These are phyloP conservation scores for Eretmochelys imbricata DNA, from an alignment of 2,113 vertebrate genomes.

Conservation along the genomic window DNA sequence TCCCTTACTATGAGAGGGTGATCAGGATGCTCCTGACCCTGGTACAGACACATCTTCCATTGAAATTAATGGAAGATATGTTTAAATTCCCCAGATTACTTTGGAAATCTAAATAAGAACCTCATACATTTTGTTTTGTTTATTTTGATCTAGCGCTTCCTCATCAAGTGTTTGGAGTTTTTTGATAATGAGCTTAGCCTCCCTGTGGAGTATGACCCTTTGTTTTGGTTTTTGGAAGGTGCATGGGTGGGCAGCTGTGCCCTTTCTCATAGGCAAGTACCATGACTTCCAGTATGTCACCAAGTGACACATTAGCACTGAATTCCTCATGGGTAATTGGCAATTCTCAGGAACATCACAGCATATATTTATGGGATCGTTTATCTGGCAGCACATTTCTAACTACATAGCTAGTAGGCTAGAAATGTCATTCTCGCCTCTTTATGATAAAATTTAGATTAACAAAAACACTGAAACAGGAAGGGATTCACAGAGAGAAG, in stretches of 20 bases:
- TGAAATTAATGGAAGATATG: background rate
- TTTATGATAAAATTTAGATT: conserved; percentile 52
- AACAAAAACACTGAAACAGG: conserved; percentile 15
- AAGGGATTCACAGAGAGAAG: background rate
- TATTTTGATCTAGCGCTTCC: background rate
- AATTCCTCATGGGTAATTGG: conserved; percentile 39
- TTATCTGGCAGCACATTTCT: conserved; percentile 2
- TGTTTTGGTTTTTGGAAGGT: background rate
- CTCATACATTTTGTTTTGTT: background rate
- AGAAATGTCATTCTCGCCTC: conserved; percentile 27
- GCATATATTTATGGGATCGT: conserved; percentile 16
- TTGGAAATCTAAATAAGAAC: background rate
- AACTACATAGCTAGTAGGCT: conserved; percentile 24
- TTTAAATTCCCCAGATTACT: background rate
- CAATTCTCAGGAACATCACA: conserved; percentile 25
- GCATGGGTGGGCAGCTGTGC: background rate
- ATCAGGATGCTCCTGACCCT: background rate
- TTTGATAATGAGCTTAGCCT: background rate
- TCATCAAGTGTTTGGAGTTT: background rate
- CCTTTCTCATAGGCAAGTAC: conserved; percentile 12
- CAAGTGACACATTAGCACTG: background rate
- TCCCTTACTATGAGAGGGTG: background rate
- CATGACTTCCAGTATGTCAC: background rate
- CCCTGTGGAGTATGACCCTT: background rate
- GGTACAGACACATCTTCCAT: background rate